Base-by-base conservation (phyloP, 2,888 invertebrate species). In the Osedax fenrisi region DNA sequence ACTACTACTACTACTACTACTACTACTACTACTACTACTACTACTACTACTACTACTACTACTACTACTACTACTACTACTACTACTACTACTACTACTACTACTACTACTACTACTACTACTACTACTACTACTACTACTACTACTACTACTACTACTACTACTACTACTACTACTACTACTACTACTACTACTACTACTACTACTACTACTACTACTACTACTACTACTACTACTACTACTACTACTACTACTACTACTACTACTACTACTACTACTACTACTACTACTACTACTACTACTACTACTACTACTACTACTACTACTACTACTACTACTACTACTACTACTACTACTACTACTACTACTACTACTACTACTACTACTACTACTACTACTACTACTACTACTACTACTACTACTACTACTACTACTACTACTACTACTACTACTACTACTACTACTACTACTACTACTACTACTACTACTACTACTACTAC, bases 141-240 rank as follows among this genome's bases (percentile, higher is more conserved):
- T n/a, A 56, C 56, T 56, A 56, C 56, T n/a, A n/a, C n/a, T 61
- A 2, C 61, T 61, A 61, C 61, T 61, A 61, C 61, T 61, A 2
- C 61, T 61, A 61, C 61, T 61, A 61, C 61, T 61, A 61, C 61
- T 61, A 61, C 61, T 61, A 61, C 61, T 61, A 61, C 61, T 61
- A 61, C 61, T 61, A 61, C 61, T 61, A 61, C 61, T 61, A 61
- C 61, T 61, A 61, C 61, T 61, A 61, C 61, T 61, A 61, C 61
- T 61, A 61, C 61, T 61, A 61, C 61, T 61, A 61, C 61, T 61
- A 2, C 61, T 61, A 61, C 61, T 61, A 61, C 61, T 61, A 61
- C 61, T 61, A 3, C 61, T 3, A 61, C 61, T 61, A 61, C 61
- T 61, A 61, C 61, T 61, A 61, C 2, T 61, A 61, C 61, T 61